phyloP scores from a whole-genome alignment of 2,113 vertebrate genomes.

The human region GRCh38 chr4:37997501-37998000 shows the following conservation, averaged over 20 bases:
- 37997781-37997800: not conserved
- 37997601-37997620: not conserved
- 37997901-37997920: not conserved
- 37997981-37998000: not conserved
- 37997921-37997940: not conserved
- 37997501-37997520: not conserved
- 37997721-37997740: not conserved
- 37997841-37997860: not conserved
- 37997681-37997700: not conserved
- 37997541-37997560: not conserved
- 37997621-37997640: not conserved
- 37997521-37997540: not conserved
- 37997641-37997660: not conserved
- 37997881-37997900: not conserved
- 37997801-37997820: not conserved
- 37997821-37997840: no score
- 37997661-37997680: no score
- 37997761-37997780: not conserved
- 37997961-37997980: not conserved
- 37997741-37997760: not conserved
- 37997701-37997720: not conserved
- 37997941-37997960: not conserved
- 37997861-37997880: fast-evolving
- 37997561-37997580: not conserved
- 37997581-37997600: not conserved